Evolutionary conservation across 2,113 vertebrate species (phyloP).

Genomic region (Trinectes maculatus): DNA sequence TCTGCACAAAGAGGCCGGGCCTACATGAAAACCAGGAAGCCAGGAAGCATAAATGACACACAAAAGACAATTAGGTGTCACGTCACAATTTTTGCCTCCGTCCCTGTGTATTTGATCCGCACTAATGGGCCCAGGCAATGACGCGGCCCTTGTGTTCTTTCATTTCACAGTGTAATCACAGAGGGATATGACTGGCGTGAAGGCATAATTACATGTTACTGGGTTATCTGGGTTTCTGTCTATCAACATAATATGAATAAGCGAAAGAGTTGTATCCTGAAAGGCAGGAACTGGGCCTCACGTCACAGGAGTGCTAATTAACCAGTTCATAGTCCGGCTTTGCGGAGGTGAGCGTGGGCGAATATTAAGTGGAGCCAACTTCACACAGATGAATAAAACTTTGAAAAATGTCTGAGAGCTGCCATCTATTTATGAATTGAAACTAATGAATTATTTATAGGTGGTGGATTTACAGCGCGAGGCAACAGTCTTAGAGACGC

Average conservation of each 20-base stretch:
- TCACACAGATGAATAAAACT: slow-evolving; percentile 29
- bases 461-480: slow-evolving; percentile 20
- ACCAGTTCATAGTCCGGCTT: slow-evolving; percentile 28
- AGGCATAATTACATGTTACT: slow-evolving; percentile 43
- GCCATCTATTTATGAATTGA: slow-evolving; percentile 36
- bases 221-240: slow-evolving; percentile 45
- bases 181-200: slow-evolving; percentile 39
- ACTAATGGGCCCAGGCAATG: slow-evolving; percentile 40
- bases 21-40: too few species aligned
- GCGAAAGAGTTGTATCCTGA: slow-evolving; percentile 13
- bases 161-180: slow-evolving; percentile 37
- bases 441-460: slow-evolving; percentile 50
- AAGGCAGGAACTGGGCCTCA: slow-evolving; percentile 26
- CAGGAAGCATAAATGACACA: slow-evolving; percentile 17
- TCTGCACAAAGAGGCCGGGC: too few species aligned
- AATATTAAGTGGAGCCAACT: slow-evolving; percentile 18
- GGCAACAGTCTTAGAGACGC: not conserved
- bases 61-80: slow-evolving; percentile 17
- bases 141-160: slow-evolving; percentile 26
- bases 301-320: slow-evolving; percentile 50
- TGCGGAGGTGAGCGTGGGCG: slow-evolving; percentile 35
- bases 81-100: slow-evolving; percentile 2
- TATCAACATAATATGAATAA: slow-evolving; percentile 33
- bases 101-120: slow-evolving; percentile 43
- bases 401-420: slow-evolving; percentile 15